Base-by-base conservation (phyloP, 1,140 invertebrate species). In the Drosophila guanche region DNA sequence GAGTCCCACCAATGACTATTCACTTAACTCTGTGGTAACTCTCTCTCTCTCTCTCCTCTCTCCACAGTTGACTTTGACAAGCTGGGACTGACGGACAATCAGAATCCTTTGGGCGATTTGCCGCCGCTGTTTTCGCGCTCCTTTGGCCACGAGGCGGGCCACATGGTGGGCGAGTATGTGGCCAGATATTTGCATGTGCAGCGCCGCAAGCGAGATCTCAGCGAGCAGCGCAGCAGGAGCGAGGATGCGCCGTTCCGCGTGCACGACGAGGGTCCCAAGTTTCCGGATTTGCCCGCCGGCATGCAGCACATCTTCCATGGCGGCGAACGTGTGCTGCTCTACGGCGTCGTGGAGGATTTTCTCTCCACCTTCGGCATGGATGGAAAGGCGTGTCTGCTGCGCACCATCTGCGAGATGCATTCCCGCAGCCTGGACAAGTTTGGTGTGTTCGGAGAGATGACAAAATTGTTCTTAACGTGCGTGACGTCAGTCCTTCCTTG, bases 381-480 rank as follows among this genome's bases (percentile, higher is more conserved):
- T 62, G 96, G 96, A 2, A 96, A 95, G 86, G 95, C 96, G 5
- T 97, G 96, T 88, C 88, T 97, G 2, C 91, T 97, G 41, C 92
- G 96, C 65, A 96, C 96, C 3, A 97, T 97, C 51, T 97, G 96
- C 76, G 96, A 97, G 91, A 94, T 97, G 40, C 96, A 97, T 68
- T 95, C 96, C 4, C 94, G 96, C 83, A 95, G 95, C 0, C 77
- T 96, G n/a, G 93, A 92, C 37, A 95, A 95, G 76, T 96, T 95
- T 72, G 96, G 96, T 6, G 93, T 97, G 12, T 85, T 96, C 20
- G 96, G 96, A 0, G 96, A 97, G 93, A 94, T 96, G 78, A 92
- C 96, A 33, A 96, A 96, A 89, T 81, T 96, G 12, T 96, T 97
- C 90, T 94, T 97, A 72, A 95, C 95, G 96, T 96, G 91, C 94